Evolutionary conservation across 2,888 invertebrate genomes (phyloP), one percentile per base, ranked within the genome.

Genomic region (Caenorhabditis sinica): DNA sequence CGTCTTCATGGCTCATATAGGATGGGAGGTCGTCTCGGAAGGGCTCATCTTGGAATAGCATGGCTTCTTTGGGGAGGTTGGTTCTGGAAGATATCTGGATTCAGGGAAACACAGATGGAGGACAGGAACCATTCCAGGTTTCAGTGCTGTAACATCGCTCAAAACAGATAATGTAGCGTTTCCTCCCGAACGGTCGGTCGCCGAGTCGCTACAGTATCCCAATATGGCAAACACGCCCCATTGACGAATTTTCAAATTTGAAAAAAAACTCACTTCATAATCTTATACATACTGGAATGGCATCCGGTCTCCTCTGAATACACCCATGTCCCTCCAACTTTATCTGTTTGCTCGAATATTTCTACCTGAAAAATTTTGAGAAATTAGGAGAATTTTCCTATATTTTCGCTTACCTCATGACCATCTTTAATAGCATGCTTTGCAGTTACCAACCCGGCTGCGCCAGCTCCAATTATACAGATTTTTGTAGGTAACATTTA

Each of bases 241-340:
- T 49, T 49, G 49, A 17, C 45, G 3, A 20, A 40, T 40, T 13
- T 9, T 11, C 40, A 61, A 40, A 53, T 33, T 69, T 15, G 5
- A 53, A 49, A 45, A 36, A 56, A 33, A 61, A 85, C 93, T 93
- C 93, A 97, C 97, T 95, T 95, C 79, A 97, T 94, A 91, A 95
- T 96, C 92, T 96, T 95, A 92, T 97, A 97, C 96, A 97, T 97
- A 93, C 96, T 96, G 61, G 96, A 96, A 93, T 96, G 96, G 43
- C 80, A 76, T 58, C 82, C 77, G 17, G 85, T 76, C 36, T 87
- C 73, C 53, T 88, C 86, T 17, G 86, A 77, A 63, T 87, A 90
- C 33, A 96, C 95, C 97, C 97, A 97, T 25, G 96, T 96, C 25
- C 97, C 97, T 13, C 97, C 97, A 36, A 97, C 94, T 89, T 95